Percentiles rank a stretch among this genome's conserved stretches.
Conservation (phyloP, 1,140 invertebrate species). For the Yoshiicerus persimilis region DNA sequence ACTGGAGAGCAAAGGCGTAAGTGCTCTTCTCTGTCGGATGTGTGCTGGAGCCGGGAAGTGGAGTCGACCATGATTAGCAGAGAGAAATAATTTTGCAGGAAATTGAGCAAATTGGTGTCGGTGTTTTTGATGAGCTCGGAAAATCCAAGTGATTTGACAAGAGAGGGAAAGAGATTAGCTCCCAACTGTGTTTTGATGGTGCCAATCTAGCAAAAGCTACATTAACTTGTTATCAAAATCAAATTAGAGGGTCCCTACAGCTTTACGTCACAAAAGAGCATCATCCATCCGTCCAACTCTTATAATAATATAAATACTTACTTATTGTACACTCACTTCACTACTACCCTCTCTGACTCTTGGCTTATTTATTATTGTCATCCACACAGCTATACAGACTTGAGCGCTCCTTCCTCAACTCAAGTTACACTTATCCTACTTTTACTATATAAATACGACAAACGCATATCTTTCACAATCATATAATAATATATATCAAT, state of each 20-base stretch:
- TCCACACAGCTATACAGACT: neutral
- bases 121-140: conserved; percentile 32
- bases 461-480: no score
- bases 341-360: neutral
- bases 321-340: neutral
- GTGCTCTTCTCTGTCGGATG: neutral
- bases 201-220: conserved; percentile 43
- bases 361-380: neutral
- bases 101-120: conserved; percentile 37
- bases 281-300: neutral
- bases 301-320: neutral
- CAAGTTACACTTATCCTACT: no score
- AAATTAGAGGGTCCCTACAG: conserved; percentile 41
- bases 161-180: conserved; percentile 40
- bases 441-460: no score
- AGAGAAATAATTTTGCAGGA: conserved; percentile 21
- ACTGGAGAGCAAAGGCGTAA: neutral
- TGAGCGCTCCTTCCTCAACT: no score
- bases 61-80: neutral
- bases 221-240: conserved; percentile 50
- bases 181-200: conserved; percentile 40
- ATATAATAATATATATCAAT: no score
- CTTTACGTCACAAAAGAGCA: conserved; percentile 19
- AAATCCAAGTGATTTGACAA: conserved; percentile 35
- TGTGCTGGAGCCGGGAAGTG: neutral